Base-by-base conservation (phyloP, 2,888 invertebrate species). In the Scaptomyza caliginosa region DNA sequence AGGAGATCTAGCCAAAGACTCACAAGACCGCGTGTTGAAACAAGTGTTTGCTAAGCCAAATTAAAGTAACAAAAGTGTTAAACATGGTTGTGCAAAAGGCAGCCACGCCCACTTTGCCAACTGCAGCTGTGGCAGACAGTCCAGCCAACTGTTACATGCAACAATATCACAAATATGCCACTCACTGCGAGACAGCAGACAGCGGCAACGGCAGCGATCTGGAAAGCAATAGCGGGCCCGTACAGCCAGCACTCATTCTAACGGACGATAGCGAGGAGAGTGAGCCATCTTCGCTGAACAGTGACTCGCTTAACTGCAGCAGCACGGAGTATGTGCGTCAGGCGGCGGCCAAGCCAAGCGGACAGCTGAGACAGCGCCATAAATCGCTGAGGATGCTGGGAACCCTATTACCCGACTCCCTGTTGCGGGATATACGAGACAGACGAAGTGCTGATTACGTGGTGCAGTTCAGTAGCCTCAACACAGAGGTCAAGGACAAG, bases 131-230 rank as follows among this genome's bases (percentile, higher is more conserved):
- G 26, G 63, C 62, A 13, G 85, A 73, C 46, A 59, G 62, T 7
- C 4, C 77, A 28, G 73, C 51, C 49, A 76, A 66, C 39, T 84
- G 87, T 49, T 82, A 67, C 63, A 77, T 82, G 78, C 77, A 86
- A 11, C 87, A 86, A 19, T 82, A 77, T 39, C 85, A 82, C 32
- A 71, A 86, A 59, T 82, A 86, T 24, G 71, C 87, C 36, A 68
- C 96, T 28, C 96, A 96, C 4, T 95, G 91, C 74, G 96, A 96
- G 87, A 96, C 96, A 1, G 91, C 96, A 70, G 96, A 96, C 91
- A 96, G 96, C 64, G 96, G 96, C 45, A 96, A 96, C 42, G 96
- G 96, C 92, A 96, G 96, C 90, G 96, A 96, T 91, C 92, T 96
- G 82, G 96, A 96, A 68, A 90, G 89, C 59, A 81, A 79, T 51